Evolutionary conservation across 2,113 vertebrate species (phyloP).

Genomic region (Brienomyrus brachyistius): DNA sequence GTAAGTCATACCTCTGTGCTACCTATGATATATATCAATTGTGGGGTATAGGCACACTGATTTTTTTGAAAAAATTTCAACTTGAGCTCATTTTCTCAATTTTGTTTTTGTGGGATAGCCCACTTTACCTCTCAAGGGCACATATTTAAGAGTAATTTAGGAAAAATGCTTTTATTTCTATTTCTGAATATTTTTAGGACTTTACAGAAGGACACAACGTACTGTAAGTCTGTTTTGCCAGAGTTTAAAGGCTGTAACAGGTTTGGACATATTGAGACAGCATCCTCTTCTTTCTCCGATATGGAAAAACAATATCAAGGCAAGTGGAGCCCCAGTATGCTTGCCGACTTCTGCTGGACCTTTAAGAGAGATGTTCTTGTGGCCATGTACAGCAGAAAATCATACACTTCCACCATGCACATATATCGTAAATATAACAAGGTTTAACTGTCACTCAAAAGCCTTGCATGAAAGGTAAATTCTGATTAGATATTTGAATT

Average conservation of each 20-base stretch:
- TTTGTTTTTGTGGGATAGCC: too few relatives aligned
- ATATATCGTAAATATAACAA: background rate
- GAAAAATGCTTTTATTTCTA: background rate
- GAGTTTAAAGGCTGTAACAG: background rate
- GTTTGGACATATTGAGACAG: background rate
- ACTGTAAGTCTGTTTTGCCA: background rate
- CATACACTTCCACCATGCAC: background rate
- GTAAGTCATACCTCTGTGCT: too few relatives aligned
- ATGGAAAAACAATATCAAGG: background rate
- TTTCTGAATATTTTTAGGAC: background rate
- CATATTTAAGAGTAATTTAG: background rate
- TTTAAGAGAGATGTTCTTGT: too few relatives aligned
- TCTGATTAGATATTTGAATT: background rate
- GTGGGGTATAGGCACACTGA: too few relatives aligned
- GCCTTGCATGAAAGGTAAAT: background rate
- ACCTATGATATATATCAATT: too few relatives aligned
- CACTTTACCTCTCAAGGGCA: too few relatives aligned
- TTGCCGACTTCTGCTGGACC: background rate
- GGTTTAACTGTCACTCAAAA: background rate
- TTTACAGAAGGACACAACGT: too few relatives aligned
- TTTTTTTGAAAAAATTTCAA: too few relatives aligned
- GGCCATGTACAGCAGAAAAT: background rate
- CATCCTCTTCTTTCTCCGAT: background rate
- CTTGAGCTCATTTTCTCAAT: too few relatives aligned
- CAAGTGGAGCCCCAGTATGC: background rate